A percentile compares a stretch with the other conserved stretches of the same genome.
Conservation (phyloP, 2,888 invertebrate species). For the Neocrepidodera transversa region DNA sequence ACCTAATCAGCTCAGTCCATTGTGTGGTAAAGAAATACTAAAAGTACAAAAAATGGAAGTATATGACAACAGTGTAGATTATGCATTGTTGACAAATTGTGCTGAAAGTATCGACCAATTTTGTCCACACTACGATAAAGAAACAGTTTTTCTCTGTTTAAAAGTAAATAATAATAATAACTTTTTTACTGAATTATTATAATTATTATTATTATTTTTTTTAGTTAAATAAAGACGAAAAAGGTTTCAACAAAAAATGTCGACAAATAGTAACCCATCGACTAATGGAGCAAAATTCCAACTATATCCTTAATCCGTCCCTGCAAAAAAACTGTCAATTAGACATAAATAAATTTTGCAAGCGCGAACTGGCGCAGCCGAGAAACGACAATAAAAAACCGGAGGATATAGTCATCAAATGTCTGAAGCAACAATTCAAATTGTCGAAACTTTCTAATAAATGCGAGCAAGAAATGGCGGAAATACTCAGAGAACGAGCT, state of each 20-base stretch:
- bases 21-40: slow-evolving; percentile 84
- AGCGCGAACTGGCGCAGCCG: slow-evolving; percentile 54
- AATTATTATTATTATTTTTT: slow-evolving; percentile 45
- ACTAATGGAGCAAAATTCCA: slow-evolving; percentile 89
- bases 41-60: slow-evolving; percentile 85
- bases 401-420: slow-evolving; percentile 84
- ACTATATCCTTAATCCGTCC: slow-evolving; percentile 87
- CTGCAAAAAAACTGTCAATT: slow-evolving; percentile 80
- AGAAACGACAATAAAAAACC: slow-evolving; percentile 65
- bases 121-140: slow-evolving; percentile 76
- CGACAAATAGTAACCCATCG: slow-evolving; percentile 83
- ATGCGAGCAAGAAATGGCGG: slow-evolving; percentile 84
- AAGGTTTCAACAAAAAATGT: slow-evolving; percentile 83
- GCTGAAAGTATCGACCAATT: slow-evolving; percentile 85
- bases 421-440: slow-evolving; percentile 82
- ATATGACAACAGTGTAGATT: slow-evolving; percentile 86
- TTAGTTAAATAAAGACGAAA: slow-evolving; percentile 75
- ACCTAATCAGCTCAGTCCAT: slow-evolving; percentile 68
- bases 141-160: slow-evolving; percentile 77
- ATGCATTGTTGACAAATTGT: slow-evolving; percentile 82
- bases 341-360: slow-evolving; percentile 76
- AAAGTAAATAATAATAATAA: slow-evolving; percentile 67
- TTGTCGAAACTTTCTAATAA: slow-evolving; percentile 74
- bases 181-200: background rate
- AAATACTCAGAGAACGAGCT: slow-evolving; percentile 85